Evolutionary conservation across 1,140 invertebrate genomes (phyloP).

Genomic region (Drosophila seguyi): DNA sequence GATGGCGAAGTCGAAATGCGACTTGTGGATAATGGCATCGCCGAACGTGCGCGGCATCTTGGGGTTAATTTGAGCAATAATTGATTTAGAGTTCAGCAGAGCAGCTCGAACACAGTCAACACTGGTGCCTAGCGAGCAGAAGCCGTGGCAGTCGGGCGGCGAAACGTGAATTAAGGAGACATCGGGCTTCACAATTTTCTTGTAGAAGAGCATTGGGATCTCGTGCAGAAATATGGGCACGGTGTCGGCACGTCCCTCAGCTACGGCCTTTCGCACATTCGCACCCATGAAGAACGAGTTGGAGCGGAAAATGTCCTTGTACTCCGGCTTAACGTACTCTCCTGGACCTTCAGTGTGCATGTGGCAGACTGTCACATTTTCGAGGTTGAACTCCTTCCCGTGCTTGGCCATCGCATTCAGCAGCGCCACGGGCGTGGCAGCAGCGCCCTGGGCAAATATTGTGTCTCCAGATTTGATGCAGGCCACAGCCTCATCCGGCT

Average conservation of each 20-base stretch:
- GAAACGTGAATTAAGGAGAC: conserved; percentile 94
- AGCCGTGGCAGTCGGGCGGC: conserved; percentile 95
- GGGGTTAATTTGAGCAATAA: conserved; percentile 94
- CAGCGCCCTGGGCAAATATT: conserved; percentile 96
- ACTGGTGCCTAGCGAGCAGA: conserved; percentile 95
- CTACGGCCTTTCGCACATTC: conserved; percentile 94
- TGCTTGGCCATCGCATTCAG: conserved; percentile 93
- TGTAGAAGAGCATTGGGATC: conserved; percentile 94
- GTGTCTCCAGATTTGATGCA: conserved; percentile 88
- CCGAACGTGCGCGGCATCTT: conserved; percentile 96
- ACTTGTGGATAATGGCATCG: conserved; percentile 94
- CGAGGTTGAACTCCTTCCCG: conserved; percentile 90
- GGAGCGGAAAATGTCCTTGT: conserved; percentile 91
- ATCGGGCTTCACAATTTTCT: conserved; percentile 93
- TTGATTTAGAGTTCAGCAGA: conserved; percentile 93
- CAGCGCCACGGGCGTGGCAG: conserved; percentile 93
- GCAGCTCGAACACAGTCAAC: conserved; percentile 96
- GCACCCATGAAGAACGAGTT: conserved; percentile 96
- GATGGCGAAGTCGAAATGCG: conserved; percentile 96
- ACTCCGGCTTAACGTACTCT: conserved; percentile 92
- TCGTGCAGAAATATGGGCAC: conserved; percentile 97
- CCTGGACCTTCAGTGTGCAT: conserved; percentile 97
- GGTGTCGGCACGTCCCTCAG: conserved; percentile 94
- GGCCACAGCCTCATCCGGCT: conserved; percentile 86
- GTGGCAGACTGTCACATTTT: conserved; percentile 93